A percentile compares a stretch with the other conserved stretches of the same genome.
phyloP scores from a whole-genome alignment of 2,888 invertebrate species.

The Microctonus hyperodae region DNA sequence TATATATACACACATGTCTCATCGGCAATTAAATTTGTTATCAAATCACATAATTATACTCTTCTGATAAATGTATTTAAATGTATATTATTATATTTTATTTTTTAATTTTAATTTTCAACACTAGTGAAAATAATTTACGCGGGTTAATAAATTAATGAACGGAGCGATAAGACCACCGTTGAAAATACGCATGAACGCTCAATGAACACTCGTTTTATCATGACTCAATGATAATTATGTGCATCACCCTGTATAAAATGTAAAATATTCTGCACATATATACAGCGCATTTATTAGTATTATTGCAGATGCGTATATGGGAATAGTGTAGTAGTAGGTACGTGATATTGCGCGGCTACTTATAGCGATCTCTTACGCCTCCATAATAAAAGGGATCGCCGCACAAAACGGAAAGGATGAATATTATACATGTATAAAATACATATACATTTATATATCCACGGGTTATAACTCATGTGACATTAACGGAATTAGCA shows the following conservation, averaged over 20 bases:
- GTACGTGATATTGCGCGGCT: background rate
- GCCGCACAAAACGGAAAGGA: conserved; percentile 35
- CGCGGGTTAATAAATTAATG: background rate
- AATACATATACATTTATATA: no score
- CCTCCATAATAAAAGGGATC: conserved; percentile 42
- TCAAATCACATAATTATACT: background rate
- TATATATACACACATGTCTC: background rate
- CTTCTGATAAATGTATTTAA: background rate
- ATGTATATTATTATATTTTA: background rate
- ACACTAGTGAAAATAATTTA: background rate
- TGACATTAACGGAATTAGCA: conserved; percentile 57
- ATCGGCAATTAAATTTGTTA: background rate
- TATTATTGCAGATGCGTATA: background rate
- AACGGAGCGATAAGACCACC: background rate
- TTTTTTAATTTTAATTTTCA: background rate
- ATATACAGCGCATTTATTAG: background rate
- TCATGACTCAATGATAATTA: background rate
- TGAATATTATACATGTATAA: conserved; percentile 38
- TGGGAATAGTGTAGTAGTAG: no score
- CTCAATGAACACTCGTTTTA: background rate
- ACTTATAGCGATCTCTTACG: conserved; percentile 28
- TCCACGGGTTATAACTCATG: conserved; percentile 49
- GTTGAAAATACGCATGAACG: background rate
- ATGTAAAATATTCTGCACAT: background rate
- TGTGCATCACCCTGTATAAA: background rate